Evolutionary conservation across 1,140 invertebrate species (phyloP).

Genomic region (Chironomus tepperi): DNA sequence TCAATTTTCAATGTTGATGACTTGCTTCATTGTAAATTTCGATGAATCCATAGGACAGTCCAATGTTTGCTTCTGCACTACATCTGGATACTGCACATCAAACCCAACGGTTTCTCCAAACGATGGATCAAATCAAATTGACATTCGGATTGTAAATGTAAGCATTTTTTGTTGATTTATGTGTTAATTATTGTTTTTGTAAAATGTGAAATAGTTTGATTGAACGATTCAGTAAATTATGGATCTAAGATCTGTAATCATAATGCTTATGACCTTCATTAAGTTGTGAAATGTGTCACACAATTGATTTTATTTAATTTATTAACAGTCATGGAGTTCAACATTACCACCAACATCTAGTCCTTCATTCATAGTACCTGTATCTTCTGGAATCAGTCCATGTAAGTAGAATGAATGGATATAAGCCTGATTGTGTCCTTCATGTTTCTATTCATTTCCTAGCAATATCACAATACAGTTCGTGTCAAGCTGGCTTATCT

Average conservation of each 20-base stretch:
- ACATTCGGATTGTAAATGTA: conserved; percentile 52
- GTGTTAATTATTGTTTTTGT: no score
- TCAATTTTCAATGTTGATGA: no score
- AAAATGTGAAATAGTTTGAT: background rate
- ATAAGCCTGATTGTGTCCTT: no score
- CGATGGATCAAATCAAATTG: conserved; percentile 45
- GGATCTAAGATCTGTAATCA: background rate
- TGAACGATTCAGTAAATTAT: background rate
- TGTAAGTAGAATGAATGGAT: background rate
- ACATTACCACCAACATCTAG: no score
- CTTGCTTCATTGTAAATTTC: no score
- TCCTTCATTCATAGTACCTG: background rate
- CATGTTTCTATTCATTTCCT: background rate
- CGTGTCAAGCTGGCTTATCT: conserved; percentile 33
- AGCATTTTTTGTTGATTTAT: conserved; percentile 27
- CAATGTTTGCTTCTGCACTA: background rate
- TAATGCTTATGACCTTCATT: background rate
- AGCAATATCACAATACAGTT: conserved; percentile 25
- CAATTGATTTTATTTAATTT: background rate
- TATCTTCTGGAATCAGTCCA: background rate
- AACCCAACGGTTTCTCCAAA: conserved; percentile 30
- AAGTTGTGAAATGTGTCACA: background rate
- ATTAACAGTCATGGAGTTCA: background rate
- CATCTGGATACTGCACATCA: conserved; percentile 29
- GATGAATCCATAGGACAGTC: no score